Percentiles rank a stretch among this genome's conserved stretches.
Conservation (phyloP, 2,797 vertebrate species). For the Oreochromis grahami region DNA sequence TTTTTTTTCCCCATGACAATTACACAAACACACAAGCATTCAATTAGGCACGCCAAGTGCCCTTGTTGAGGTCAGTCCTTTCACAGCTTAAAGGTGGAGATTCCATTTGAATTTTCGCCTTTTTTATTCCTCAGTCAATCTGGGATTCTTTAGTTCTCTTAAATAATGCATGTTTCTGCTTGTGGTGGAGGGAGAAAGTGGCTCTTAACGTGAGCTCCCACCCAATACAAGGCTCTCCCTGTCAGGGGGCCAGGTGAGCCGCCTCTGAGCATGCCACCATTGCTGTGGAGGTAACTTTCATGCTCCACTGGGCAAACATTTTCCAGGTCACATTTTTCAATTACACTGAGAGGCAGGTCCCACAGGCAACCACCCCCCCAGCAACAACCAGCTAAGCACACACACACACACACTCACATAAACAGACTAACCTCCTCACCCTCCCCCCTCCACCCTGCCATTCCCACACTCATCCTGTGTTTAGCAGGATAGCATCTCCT, state of each 20-base stretch:
- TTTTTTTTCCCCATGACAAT: neutral
- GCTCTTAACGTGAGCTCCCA: constrained; percentile 80
- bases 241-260: constrained; percentile 76
- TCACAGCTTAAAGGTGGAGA: constrained; percentile 60
- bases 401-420: constrained; percentile 42
- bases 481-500: constrained; percentile 38
- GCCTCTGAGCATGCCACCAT: constrained; percentile 54
- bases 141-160: constrained; percentile 82
- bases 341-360: constrained; percentile 82
- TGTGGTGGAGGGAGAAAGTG: constrained; percentile 76
- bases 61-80: constrained; percentile 77
- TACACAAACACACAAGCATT: neutral
- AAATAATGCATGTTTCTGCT: constrained; percentile 89
- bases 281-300: constrained; percentile 82
- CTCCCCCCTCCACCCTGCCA: constrained; percentile 23
- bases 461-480: constrained; percentile 16
- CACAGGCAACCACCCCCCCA: constrained; percentile 55
- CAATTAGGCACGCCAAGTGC: neutral
- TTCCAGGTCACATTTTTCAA: constrained; percentile 87
- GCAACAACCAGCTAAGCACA: constrained; percentile 44
- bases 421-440: constrained; percentile 57
- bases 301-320: constrained; percentile 83
- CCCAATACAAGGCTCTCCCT: constrained; percentile 71
- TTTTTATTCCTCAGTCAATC: constrained; percentile 61
- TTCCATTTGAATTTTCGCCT: constrained; percentile 39